Evolutionary conservation across 2,888 invertebrate species (phyloP).

Genomic region (Eupithecia tripunctaria): DNA sequence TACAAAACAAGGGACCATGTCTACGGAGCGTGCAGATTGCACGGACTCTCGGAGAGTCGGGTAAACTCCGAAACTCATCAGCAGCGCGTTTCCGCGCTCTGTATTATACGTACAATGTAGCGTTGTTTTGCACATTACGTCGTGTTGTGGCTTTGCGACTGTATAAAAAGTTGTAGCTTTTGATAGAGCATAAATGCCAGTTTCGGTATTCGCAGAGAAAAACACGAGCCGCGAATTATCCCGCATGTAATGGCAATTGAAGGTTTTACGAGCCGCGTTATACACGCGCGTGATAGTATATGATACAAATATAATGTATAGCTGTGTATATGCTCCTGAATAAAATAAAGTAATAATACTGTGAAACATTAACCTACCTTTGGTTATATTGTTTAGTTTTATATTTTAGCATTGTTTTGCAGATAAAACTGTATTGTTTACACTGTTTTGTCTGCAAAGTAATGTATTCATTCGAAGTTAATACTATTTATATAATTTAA

Average conservation of each 20-base stretch:
- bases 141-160: neutral
- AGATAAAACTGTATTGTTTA: too few relatives aligned
- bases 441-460: too few relatives aligned
- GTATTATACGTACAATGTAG: neutral
- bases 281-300: too few relatives aligned
- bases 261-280: constrained; percentile 33
- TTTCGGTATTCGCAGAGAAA: constrained; percentile 9
- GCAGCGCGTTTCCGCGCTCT: constrained; percentile 2
- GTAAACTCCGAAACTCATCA: constrained; percentile 7
- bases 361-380: too few relatives aligned
- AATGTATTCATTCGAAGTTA: too few relatives aligned
- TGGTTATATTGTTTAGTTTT: too few relatives aligned
- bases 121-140: constrained; percentile 7
- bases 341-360: too few relatives aligned
- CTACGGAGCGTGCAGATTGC: neutral
- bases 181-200: constrained; percentile 13
- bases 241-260: constrained; percentile 20
- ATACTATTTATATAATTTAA: too few relatives aligned
- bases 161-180: neutral
- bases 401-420: too few relatives aligned
- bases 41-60: neutral
- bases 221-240: neutral
- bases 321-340: too few relatives aligned
- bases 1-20: neutral
- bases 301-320: too few relatives aligned